Conservation (phyloP, 2,888 invertebrate genomes). For the Marasmarcha lunaedactyla region DNA sequence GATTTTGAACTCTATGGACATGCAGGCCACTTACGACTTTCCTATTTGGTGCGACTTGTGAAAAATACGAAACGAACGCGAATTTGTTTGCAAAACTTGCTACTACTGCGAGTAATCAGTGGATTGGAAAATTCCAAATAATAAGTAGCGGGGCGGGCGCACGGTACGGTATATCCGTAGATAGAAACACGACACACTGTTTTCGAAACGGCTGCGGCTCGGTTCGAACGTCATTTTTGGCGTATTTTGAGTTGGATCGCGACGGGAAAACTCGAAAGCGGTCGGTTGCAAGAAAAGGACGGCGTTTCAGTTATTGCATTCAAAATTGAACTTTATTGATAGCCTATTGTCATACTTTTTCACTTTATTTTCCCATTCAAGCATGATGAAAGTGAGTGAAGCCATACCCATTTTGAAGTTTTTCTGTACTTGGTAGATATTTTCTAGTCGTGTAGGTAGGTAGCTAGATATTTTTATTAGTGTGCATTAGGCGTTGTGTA, state of each 20-base stretch:
- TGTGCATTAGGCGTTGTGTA: neutral
- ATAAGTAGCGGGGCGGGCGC: constrained; percentile 46
- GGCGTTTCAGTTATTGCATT: constrained; percentile 25
- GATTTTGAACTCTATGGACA: constrained; percentile 33
- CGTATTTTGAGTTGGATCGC: constrained; percentile 68
- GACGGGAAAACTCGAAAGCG: constrained; percentile 68
- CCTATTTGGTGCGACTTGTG: constrained; percentile 59
- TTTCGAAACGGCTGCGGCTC: constrained; percentile 63
- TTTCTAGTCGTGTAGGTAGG: constrained; percentile 30
- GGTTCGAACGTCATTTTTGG: constrained; percentile 67
- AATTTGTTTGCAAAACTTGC: constrained; percentile 66
- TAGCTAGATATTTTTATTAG: constrained; percentile 5
- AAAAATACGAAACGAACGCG: constrained; percentile 61
- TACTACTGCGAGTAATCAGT: constrained; percentile 53
- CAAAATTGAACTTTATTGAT: constrained; percentile 47
- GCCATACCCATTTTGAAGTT: constrained; percentile 65
- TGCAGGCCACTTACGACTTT: constrained; percentile 50
- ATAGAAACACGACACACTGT: constrained; percentile 63
- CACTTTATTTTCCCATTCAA: constrained; percentile 37
- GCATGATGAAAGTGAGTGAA: constrained; percentile 40
- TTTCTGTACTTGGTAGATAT: constrained; percentile 64
- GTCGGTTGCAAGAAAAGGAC: constrained; percentile 59
- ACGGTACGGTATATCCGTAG: constrained; percentile 48
- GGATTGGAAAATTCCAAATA: constrained; percentile 75
- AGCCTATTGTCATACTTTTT: constrained; percentile 31